Evolutionary conservation across 2,113 vertebrate genomes (phyloP).

Genomic region (Lepidothrix coronata): DNA sequence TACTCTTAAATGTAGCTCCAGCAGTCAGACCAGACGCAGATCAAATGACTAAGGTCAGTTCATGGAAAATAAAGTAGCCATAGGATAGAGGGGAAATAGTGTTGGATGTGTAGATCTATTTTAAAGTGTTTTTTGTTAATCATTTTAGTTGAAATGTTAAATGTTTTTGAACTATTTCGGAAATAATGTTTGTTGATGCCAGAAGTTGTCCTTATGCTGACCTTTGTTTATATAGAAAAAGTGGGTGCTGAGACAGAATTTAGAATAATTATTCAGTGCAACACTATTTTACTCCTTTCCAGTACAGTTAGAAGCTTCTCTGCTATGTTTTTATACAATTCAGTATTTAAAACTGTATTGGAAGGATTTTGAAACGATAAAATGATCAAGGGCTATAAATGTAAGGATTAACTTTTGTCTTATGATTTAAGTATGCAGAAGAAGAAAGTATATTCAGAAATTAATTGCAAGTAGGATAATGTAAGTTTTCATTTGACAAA

Average conservation of each 20-base stretch:
- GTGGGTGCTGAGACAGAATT: background rate
- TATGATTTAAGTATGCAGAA: background rate
- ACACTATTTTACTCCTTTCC: background rate
- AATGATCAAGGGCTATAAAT: background rate
- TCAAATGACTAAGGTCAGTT: conserved; percentile 95
- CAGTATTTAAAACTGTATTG: background rate
- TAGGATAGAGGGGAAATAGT: background rate
- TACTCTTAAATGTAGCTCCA: conserved; percentile 91
- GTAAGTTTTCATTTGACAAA: background rate
- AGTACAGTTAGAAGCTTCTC: background rate
- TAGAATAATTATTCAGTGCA: background rate
- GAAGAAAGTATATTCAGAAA: background rate
- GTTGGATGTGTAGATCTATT: background rate
- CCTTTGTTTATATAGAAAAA: background rate
- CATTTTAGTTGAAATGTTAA: background rate
- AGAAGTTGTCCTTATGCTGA: background rate
- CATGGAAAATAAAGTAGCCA: background rate
- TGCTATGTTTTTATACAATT: background rate
- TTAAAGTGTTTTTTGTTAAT: background rate
- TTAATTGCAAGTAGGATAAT: background rate
- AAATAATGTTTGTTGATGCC: background rate
- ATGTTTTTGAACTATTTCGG: background rate
- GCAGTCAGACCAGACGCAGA: conserved; percentile 94
- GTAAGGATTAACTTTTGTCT: background rate
- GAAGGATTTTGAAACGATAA: background rate